Conservation (phyloP, 2,113 vertebrate species). For the Ramphastos sulfuratus region DNA sequence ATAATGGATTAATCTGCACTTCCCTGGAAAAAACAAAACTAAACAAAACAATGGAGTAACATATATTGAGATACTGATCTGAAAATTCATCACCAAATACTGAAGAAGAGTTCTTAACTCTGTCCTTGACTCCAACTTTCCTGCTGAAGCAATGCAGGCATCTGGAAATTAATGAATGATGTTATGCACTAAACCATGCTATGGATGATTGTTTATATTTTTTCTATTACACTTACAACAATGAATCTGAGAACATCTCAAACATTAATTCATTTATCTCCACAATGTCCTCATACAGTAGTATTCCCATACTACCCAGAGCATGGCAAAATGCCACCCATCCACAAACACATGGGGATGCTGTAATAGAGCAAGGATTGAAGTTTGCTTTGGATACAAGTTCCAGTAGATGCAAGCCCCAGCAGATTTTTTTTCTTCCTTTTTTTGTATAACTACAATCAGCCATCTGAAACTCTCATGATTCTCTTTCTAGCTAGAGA, state of each 20-base stretch:
- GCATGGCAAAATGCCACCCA: neutral
- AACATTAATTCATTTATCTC: neutral
- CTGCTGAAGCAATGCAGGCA: neutral
- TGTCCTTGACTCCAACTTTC: conserved; percentile 1
- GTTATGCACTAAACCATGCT: neutral
- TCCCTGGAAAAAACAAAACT: neutral
- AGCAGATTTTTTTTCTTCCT: neutral
- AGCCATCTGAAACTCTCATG: neutral
- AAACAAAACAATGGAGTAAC: neutral
- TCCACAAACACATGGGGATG: neutral
- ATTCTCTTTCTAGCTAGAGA: neutral
- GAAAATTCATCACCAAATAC: conserved; percentile 45
- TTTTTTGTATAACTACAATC: neutral
- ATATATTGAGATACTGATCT: conserved; percentile 24
- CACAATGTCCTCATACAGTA: neutral
- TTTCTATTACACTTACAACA: neutral
- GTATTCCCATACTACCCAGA: neutral
- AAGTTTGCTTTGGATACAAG: neutral
- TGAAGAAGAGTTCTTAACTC: neutral
- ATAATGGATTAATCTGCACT: conserved; percentile 32
- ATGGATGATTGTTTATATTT: neutral
- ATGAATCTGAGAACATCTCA: neutral
- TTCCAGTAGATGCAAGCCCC: neutral
- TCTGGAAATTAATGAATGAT: neutral
- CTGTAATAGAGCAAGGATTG: neutral